Conservation (phyloP, 2,797 vertebrate genomes). For the Malurus leucopterus region DNA sequence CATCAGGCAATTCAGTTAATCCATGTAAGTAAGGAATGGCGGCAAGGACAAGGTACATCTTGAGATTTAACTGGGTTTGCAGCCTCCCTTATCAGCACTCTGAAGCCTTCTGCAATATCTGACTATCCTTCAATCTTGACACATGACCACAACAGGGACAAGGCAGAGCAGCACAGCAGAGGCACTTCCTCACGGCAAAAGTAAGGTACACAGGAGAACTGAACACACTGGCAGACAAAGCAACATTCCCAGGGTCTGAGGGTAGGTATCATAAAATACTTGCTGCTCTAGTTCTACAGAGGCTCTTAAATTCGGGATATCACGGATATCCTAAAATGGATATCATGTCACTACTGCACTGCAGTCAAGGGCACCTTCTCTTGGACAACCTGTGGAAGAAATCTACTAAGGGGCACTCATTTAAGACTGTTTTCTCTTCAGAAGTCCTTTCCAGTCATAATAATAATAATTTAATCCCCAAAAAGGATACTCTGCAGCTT, state of each 20-base stretch:
- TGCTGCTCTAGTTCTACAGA: background rate
- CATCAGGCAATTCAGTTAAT: background rate
- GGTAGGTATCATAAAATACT: background rate
- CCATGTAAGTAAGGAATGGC: background rate
- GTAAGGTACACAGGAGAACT: background rate
- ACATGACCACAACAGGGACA: background rate
- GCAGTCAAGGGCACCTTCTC: background rate
- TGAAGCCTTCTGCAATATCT: background rate
- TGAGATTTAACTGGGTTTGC: background rate
- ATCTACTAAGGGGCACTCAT: background rate
- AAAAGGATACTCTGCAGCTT: background rate
- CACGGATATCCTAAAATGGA: too few relatives aligned
- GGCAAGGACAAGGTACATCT: background rate
- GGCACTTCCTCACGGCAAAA: background rate
- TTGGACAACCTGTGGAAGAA: background rate
- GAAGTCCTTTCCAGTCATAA: background rate
- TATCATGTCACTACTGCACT: background rate
- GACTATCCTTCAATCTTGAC: background rate
- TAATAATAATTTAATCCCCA: background rate
- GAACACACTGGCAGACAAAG: background rate
- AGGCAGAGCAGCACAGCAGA: background rate
- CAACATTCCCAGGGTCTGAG: background rate
- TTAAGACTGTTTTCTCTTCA: background rate
- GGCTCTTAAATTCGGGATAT: background rate
- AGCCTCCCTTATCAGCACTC: background rate